Conservation (phyloP, 2,113 vertebrate species). For the Polypterus senegalus region DNA sequence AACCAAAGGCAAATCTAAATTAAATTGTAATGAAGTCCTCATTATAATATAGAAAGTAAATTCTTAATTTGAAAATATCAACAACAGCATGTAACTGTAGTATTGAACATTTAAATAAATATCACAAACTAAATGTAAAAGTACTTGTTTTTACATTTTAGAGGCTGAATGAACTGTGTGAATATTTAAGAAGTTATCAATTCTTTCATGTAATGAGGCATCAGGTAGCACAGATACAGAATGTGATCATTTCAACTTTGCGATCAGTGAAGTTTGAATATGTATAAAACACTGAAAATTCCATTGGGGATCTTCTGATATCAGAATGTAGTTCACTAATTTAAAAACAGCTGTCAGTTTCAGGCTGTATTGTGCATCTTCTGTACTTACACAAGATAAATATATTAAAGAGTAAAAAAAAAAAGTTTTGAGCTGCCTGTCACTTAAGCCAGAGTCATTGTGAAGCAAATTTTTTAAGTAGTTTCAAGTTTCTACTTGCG, state of each 20-base stretch:
- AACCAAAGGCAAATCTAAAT: too few species aligned
- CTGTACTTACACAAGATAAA: neutral
- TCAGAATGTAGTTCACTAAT: conserved; percentile 5
- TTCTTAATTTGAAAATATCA: too few species aligned
- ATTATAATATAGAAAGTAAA: too few species aligned
- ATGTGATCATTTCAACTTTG: neutral
- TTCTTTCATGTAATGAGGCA: neutral
- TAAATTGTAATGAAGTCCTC: too few species aligned
- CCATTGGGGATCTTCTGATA: neutral
- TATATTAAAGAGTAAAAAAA: neutral
- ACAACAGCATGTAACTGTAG: too few species aligned
- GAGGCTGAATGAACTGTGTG: neutral
- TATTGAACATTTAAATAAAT: too few species aligned
- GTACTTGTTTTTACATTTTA: neutral
- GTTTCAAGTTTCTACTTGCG: too few species aligned
- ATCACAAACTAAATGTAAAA: too few species aligned
- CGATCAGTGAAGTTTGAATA: conserved; percentile 1
- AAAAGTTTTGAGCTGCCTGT: neutral
- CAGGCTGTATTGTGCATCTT: neutral
- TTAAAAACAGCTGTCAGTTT: conserved; percentile 5
- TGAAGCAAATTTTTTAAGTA: too few species aligned
- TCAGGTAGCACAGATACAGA: neutral
- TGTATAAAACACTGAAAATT: neutral
- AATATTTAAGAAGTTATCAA: neutral
- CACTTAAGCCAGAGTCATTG: neutral